Evolutionary conservation across 92 coral and sea anemone genomes (phyloP).

Genomic region (Parazoanthus darwini): DNA sequence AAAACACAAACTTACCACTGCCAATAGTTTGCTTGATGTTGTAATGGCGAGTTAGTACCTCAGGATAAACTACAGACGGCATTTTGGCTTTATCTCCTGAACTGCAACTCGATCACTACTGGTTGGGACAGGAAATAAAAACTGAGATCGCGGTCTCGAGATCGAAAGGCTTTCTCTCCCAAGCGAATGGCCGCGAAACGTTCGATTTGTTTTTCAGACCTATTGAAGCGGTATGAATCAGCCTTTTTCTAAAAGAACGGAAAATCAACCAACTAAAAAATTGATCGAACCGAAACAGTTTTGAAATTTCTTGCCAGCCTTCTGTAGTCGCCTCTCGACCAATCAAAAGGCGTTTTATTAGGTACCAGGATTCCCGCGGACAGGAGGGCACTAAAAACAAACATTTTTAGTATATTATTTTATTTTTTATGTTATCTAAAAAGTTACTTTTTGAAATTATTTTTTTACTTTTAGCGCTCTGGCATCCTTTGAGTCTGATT

Average conservation of each 20-base stretch:
- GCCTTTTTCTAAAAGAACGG: neutral
- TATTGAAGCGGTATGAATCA: neutral
- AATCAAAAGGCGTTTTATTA: constrained; percentile 30
- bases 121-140: neutral
- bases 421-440: too few species aligned
- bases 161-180: neutral
- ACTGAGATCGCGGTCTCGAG: constrained; percentile 8
- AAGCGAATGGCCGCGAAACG: constrained; percentile 2
- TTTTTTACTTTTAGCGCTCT: too few species aligned
- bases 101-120: neutral
- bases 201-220: neutral
- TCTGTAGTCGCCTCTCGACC: constrained; percentile 4
- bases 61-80: constrained; percentile 90
- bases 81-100: constrained; percentile 49
- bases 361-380: constrained; percentile 9
- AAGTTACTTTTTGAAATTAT: too few species aligned
- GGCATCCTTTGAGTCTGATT: too few species aligned
- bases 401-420: too few species aligned
- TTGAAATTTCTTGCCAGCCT: constrained; percentile 10
- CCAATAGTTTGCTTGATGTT: constrained; percentile 93
- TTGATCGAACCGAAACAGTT: neutral
- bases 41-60: constrained; percentile 77
- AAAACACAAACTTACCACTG: constrained; percentile 76
- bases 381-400: too few species aligned
- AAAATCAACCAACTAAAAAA: neutral